Conservation (phyloP, 2,113 vertebrate species). For the Bolborhynchus lineola region DNA sequence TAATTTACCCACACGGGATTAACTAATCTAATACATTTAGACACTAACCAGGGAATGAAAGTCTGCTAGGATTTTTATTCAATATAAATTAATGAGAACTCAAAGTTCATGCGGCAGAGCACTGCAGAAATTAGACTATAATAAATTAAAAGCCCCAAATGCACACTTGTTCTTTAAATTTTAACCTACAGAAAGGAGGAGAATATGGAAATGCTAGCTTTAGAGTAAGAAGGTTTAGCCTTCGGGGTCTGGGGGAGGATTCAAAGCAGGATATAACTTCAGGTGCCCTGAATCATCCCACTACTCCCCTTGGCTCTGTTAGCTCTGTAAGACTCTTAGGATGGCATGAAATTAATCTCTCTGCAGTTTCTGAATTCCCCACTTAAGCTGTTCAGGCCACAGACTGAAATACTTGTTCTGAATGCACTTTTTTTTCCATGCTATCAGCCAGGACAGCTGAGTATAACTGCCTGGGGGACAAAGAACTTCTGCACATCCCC, state of each 20-base stretch:
- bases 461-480: not conserved
- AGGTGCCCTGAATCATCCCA: not conserved
- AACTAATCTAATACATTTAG: not conserved
- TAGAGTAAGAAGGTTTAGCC: not conserved
- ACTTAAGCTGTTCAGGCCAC: not conserved
- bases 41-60: not conserved
- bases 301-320: accelerated
- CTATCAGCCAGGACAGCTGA: not conserved
- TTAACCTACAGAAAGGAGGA: not conserved
- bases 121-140: not conserved
- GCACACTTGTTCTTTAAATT: not conserved
- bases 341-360: not conserved
- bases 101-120: not conserved
- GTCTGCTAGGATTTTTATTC: conserved; percentile 5
- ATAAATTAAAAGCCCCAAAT: not conserved
- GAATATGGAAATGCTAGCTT: not conserved
- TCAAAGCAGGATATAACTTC: not conserved
- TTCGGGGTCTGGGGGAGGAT: not conserved
- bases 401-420: not conserved
- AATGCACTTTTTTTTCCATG: not conserved
- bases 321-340: not conserved
- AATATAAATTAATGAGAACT: conserved; percentile 16
- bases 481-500: not conserved
- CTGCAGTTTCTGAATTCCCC: not conserved
- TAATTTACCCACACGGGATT: conserved; percentile 2